Evolutionary conservation across 1,140 invertebrate species (phyloP).

Genomic region (Pygmarrhopalites habei): DNA sequence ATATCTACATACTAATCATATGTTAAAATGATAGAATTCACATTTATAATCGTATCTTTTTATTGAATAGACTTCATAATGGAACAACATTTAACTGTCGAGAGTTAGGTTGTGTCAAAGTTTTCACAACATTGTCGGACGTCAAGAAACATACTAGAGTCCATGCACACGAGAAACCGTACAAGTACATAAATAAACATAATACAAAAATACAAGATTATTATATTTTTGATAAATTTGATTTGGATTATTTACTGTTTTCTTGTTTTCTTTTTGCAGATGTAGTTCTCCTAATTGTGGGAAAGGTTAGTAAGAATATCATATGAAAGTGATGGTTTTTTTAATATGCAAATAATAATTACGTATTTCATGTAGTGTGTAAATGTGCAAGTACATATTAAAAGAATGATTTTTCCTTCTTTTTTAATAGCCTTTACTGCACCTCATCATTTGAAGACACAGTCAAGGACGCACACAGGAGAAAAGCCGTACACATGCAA

Average conservation of each 20-base stretch:
- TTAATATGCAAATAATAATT: too few species aligned
- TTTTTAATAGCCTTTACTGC: slow-evolving; percentile 88
- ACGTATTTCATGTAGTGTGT: too few species aligned
- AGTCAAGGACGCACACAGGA: slow-evolving; percentile 64
- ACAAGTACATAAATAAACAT: slow-evolving; percentile 65
- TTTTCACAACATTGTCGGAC: slow-evolving; percentile 83
- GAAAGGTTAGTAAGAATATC: background rate
- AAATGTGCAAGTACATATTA: too few species aligned
- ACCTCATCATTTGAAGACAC: slow-evolving; percentile 87
- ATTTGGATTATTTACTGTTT: too few species aligned
- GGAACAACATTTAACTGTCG: too few species aligned
- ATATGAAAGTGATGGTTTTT: slow-evolving; percentile 24
- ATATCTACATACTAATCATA: too few species aligned
- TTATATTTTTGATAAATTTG: too few species aligned
- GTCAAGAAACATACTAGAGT: slow-evolving; percentile 86
- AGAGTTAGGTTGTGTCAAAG: too few species aligned
- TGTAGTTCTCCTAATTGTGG: slow-evolving; percentile 7
- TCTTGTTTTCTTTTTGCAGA: slow-evolving; percentile 33
- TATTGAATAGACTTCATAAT: too few species aligned
- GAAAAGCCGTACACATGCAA: slow-evolving; percentile 73
- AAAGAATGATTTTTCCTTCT: slow-evolving; percentile 55
- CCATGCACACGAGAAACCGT: slow-evolving; percentile 86
- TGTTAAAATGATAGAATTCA: too few species aligned
- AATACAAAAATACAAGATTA: background rate
- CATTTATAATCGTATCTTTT: too few species aligned